Conservation (phyloP, 2,113 vertebrate genomes). For the Anarhynchus alexandrinus region DNA sequence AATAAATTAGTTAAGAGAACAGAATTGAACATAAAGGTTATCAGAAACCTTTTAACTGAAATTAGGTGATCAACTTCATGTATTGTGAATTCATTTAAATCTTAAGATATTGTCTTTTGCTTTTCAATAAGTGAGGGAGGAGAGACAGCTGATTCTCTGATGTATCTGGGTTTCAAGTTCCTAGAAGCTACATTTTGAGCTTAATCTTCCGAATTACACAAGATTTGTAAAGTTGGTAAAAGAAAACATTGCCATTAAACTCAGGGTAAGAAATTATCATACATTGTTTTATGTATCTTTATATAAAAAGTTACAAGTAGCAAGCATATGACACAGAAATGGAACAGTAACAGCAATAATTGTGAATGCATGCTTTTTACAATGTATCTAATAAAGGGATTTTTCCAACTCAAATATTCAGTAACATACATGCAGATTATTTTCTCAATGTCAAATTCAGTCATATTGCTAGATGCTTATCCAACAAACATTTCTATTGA, state of each 20-base stretch:
- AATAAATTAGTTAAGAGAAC: background rate
- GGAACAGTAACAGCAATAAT: slow-evolving; percentile 70
- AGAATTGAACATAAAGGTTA: background rate
- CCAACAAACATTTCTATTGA: slow-evolving; percentile 65
- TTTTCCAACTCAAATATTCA: slow-evolving; percentile 73
- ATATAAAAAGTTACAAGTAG: slow-evolving; percentile 79
- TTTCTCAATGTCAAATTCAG: slow-evolving; percentile 69
- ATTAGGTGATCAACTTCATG: background rate
- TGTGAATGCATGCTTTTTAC: slow-evolving; percentile 83
- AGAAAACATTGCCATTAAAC: slow-evolving; percentile 73
- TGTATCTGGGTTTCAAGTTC: background rate
- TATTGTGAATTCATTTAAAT: background rate
- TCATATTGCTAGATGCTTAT: slow-evolving; percentile 71
- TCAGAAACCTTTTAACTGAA: background rate
- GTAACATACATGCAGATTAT: slow-evolving; percentile 73
- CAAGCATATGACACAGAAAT: slow-evolving; percentile 81
- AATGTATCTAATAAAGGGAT: slow-evolving; percentile 71
- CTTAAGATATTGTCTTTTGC: background rate
- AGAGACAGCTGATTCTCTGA: background rate
- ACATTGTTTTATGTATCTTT: slow-evolving; percentile 79
- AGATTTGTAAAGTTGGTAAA: slow-evolving; percentile 24
- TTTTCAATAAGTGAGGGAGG: background rate
- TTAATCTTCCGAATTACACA: background rate
- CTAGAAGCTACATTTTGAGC: background rate
- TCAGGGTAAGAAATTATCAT: slow-evolving; percentile 78